Conservation (phyloP, 1,140 invertebrate species). For the Telenomus remus region DNA sequence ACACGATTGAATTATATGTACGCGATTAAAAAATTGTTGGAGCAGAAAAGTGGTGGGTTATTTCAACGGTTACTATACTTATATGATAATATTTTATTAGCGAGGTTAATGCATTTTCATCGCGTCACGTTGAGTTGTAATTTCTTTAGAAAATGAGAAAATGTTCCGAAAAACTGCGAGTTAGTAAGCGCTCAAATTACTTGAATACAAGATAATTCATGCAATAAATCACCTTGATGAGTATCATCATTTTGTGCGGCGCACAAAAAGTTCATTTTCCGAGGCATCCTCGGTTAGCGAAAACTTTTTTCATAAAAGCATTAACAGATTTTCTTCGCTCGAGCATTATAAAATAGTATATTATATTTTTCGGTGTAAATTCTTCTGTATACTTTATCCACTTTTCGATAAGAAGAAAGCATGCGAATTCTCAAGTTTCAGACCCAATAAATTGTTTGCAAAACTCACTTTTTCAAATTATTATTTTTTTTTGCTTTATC, state of each 20-base stretch:
- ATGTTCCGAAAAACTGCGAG: conserved; percentile 8
- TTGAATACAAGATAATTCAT: conserved; percentile 31
- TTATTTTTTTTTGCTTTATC: too few species aligned
- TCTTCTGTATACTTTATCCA: too few species aligned
- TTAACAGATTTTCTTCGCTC: neutral
- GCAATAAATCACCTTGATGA: conserved; percentile 33
- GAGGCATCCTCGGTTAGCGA: neutral
- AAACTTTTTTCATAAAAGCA: conserved; percentile 12
- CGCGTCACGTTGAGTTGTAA: conserved; percentile 3
- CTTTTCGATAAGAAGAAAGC: too few species aligned
- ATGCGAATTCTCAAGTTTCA: too few species aligned
- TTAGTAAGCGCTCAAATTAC: conserved; percentile 31
- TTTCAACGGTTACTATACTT: too few species aligned
- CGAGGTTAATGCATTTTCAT: neutral
- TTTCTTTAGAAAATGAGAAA: conserved; percentile 25
- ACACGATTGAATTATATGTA: too few species aligned
- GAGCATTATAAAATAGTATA: neutral
- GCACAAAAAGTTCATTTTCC: conserved; percentile 27
- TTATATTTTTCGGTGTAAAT: too few species aligned
- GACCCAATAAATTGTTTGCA: too few species aligned
- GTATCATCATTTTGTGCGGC: conserved; percentile 22
- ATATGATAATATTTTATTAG: too few species aligned
- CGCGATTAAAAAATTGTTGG: too few species aligned
- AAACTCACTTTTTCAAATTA: too few species aligned
- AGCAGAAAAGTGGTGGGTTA: too few species aligned